Evolutionary conservation across 2,797 vertebrate genomes (phyloP), one percentile per base, ranked within the genome.

Genomic region (Petrocephalus sullivani): DNA sequence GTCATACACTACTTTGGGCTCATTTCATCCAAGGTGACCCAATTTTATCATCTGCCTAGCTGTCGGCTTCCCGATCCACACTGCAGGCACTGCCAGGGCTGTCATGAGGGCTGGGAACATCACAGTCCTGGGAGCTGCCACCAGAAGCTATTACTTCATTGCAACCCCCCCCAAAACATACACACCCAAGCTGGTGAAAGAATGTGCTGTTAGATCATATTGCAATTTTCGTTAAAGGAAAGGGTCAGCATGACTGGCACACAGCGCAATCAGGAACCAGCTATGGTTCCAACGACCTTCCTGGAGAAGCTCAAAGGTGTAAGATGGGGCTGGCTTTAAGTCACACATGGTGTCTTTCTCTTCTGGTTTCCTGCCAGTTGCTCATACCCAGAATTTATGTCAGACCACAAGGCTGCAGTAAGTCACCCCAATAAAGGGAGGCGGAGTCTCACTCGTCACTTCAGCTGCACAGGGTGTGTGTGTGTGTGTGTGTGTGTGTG

Each of bases 61-160:
- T 64, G 37, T 85, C 23, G 41, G 19, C 9, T 51, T 60, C n/a
- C 0, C 3, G 33, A 75, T 19, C 58, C 21, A 21, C 64, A 28
- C 49, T 19, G 5, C 28, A 88, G 19, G 49, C 81, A 0, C 41
- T 89, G 88, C 78, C 64, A 89, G 78, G 61, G 16, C 90, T 90
- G 91, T 89, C 91, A 92, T 92, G 75, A 28, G 87, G 87, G 86
- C 90, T 71, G 67, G 89, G 89, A 91, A 89, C 92, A 91, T 93
- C 91, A 90, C 88, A 90, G 83, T 67, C 88, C 56, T 49, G 9
- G 54, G 85, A 91, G 89, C 84, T 90, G 90, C 85, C 93, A 94
- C 94, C 94, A 95, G 91, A 89, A 94, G 93, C 95, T 94, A 94
- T 93, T 93, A 95, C 93, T 94, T 94, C 91, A 94, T 92, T 92